Evolutionary conservation across 2,113 vertebrate genomes (phyloP).

Genomic region (Limanda limanda): DNA sequence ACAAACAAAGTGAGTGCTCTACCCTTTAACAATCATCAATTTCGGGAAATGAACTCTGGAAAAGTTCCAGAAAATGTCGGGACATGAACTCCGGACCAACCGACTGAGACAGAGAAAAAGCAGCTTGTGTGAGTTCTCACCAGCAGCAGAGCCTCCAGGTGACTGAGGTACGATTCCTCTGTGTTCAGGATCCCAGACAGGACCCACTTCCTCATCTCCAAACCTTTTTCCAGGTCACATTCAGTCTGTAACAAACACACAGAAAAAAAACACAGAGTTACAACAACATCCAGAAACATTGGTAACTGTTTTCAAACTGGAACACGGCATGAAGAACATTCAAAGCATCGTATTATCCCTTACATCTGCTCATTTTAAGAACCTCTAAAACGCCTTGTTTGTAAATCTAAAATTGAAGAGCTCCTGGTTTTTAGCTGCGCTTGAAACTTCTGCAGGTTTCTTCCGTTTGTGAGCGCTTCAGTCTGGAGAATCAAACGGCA

Average conservation of each 20-base stretch:
- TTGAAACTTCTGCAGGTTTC: neutral
- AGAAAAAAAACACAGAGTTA: constrained; percentile 8
- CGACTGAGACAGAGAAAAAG: no score
- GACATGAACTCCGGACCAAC: no score
- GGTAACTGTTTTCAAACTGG: neutral
- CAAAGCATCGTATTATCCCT: neutral
- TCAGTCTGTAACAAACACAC: constrained; percentile 85
- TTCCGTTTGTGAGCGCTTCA: neutral
- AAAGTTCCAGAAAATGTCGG: no score
- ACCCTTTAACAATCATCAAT: no score
- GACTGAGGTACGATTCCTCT: constrained; percentile 96
- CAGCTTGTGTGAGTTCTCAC: constrained; percentile 78
- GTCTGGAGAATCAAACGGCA: constrained; percentile 40
- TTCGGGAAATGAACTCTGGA: no score
- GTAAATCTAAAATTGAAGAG: neutral
- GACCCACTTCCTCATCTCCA: constrained; percentile 99
- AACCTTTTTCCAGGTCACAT: constrained; percentile 94
- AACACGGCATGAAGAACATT: neutral
- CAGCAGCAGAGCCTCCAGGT: constrained; percentile 95
- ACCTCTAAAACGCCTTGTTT: neutral
- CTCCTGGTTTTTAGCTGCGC: neutral
- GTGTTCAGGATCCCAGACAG: constrained; percentile 96
- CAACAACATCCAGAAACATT: neutral
- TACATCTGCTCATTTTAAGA: neutral
- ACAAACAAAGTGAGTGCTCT: no score